Evolutionary conservation across 2,113 vertebrate species (phyloP), one percentile per base, ranked within the genome.

Genomic region (Gavialis gangeticus): DNA sequence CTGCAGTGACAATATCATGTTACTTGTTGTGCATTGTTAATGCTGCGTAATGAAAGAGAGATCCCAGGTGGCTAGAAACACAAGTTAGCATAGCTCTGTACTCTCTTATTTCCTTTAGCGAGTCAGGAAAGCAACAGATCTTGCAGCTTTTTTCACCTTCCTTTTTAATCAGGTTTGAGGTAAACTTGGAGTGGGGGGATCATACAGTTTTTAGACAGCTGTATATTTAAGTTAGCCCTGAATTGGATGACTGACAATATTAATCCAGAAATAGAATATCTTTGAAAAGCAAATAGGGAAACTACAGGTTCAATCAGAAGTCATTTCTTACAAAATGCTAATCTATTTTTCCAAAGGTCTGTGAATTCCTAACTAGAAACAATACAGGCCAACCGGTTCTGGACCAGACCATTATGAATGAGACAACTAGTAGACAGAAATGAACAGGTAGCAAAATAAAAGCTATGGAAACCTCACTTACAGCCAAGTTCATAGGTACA

Each of bases 281-380:
- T 37, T 71, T 18, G 67, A 37, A 34, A 71, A 71, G 18, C 10
- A 69, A 34, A 18, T 69, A 46, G 66, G 66, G n/a, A 69, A 34
- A 69, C 21, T 34, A 34, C 34, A 69, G 60, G 25, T 62, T 62
- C 62, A 0, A 54, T 4, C 17, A 0, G 0, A 1, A 34, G 0
- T 0, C 0, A 0, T 6, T 4, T 87, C 25, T 5, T 1, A 0
- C 1, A 1, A 0, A 10, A 10, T 0, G 10, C 1, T 1, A 0
- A 1, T 67, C 19, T 1, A 5, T 5, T 1, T 0, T 58, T 3
- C 27, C 15, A 0, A 1, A 1, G 2, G 0, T 5, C 1, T 0
- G 2, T 0, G 56, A 4, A 12, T 11, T 55, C 6, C 58, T 27
- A 0, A 9, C 1, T 7, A 3, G 84, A 57, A 18, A 2, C 0